Evolutionary conservation across 1,140 invertebrate genomes (phyloP), one percentile per base, ranked within the genome.

Genomic region (Coenobita brevimanus): DNA sequence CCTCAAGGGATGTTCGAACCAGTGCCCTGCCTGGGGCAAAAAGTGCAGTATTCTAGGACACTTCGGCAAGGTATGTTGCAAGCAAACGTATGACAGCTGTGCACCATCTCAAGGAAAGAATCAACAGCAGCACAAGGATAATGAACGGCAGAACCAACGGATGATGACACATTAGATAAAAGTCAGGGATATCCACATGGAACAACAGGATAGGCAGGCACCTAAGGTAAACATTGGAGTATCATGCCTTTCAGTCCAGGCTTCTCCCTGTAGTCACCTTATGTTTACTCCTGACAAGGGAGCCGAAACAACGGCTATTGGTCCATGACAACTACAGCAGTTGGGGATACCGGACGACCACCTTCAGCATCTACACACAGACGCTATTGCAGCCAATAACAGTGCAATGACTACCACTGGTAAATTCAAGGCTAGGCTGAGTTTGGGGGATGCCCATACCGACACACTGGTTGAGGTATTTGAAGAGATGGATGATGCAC

Each of bases 11-110:
- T 24, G 43, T 30, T 21, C 13, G 54, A 57, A 79, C 17, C 73
- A 60, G 50, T 57, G 50, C 30, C 76, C 43, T 27, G 76, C 76
- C 30, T 79, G 73, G 73, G 38, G 43, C 2, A 76, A 76, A 4
- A 46, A 43, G n/a, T 76, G 73, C 43, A 43, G 43, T 27, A 38
- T 15, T 43, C n/a, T 76, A 76, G 73, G 3, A 10, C 38, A 8
- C 30, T 36, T 27, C 36, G 30, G 38, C 15, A 76, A 76, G 15
- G 24, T 76, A 76, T 57, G 13, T 15, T 17, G 13, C 2, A 6
- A 43, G 8, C 8, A 21, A 3, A 15, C n/a, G n/a, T 43, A 1
- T 76, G 1, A 46, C 15, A 43, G 24, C 2, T 24, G 15, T 13
- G 3, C 13, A 36, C 13, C 10, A 50, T 15, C 21, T 3, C 30